Conservation (phyloP, 2,113 vertebrate species). For the Apodemus speciosus region DNA sequence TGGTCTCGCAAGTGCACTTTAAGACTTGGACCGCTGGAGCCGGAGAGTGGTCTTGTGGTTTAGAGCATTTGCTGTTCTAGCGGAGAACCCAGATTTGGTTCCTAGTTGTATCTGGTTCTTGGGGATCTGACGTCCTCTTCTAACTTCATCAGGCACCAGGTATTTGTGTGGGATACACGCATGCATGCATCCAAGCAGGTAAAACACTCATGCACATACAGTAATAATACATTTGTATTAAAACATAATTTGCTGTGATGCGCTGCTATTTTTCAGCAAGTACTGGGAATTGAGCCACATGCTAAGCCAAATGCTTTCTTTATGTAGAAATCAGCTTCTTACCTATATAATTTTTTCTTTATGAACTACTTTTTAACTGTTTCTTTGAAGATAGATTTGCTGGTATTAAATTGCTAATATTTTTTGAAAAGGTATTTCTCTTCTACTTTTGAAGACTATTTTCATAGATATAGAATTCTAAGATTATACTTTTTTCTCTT, state of each 20-base stretch:
- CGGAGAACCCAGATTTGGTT: not conserved
- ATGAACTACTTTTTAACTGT: not conserved
- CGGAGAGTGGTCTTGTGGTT: not conserved
- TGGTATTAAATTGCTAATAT: not conserved
- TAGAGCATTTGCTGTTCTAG: not conserved
- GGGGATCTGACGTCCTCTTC: not conserved
- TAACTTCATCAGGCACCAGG: not conserved
- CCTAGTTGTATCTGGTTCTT: not conserved
- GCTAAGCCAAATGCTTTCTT: not conserved
- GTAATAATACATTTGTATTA: not conserved
- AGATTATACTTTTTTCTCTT: not conserved
- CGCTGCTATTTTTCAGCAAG: not conserved
- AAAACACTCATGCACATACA: not conserved
- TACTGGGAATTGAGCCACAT: not conserved
- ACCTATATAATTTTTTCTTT: not conserved
- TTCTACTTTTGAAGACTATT: not conserved
- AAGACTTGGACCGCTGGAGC: not conserved
- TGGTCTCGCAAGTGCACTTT: not conserved
- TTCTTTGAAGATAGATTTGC: not conserved
- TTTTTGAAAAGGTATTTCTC: not conserved
- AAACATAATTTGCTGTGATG: not conserved
- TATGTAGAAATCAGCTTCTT: not conserved
- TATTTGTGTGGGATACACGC: not conserved
- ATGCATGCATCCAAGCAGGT: not conserved
- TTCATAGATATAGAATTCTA: not conserved